Evolutionary conservation across 2,888 invertebrate species (phyloP).

Genomic region (Galerucella calmariensis): DNA sequence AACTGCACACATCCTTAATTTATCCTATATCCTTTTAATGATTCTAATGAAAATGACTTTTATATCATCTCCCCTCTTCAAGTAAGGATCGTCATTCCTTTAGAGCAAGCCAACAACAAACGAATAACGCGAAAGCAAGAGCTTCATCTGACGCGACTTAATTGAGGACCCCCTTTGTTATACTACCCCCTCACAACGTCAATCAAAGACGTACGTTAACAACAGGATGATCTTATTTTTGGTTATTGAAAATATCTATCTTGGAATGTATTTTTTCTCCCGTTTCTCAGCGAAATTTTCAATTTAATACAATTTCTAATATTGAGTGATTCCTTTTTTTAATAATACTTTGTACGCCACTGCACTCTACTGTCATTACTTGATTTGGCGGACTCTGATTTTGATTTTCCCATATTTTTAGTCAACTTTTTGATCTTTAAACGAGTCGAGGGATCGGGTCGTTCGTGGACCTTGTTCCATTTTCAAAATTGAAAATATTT

Average conservation of each 20-base stretch:
- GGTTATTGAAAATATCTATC: too few relatives aligned
- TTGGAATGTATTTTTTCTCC: too few relatives aligned
- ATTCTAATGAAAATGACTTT: slow-evolving; percentile 32
- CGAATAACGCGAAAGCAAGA: slow-evolving; percentile 6
- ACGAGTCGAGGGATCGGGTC: not conserved
- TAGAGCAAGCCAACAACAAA: slow-evolving; percentile 11
- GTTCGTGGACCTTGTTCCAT: slow-evolving; percentile 12
- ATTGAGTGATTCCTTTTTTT: not conserved
- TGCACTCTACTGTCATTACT: slow-evolving; percentile 52
- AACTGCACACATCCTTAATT: not conserved
- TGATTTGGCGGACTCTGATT: slow-evolving; percentile 48
- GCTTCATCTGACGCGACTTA: slow-evolving; percentile 17
- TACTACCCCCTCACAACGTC: slow-evolving; percentile 12
- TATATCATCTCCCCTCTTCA: slow-evolving; percentile 20
- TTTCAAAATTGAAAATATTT: slow-evolving; percentile 16
- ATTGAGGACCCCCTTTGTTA: slow-evolving; percentile 14
- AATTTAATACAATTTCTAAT: too few relatives aligned
- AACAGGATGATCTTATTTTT: too few relatives aligned
- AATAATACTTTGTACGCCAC: not conserved
- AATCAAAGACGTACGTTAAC: slow-evolving; percentile 8
- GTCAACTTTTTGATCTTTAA: slow-evolving; percentile 28
- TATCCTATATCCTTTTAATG: slow-evolving; percentile 10
- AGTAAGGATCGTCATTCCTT: slow-evolving; percentile 15
- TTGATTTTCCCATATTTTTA: slow-evolving; percentile 38
- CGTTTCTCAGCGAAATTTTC: too few relatives aligned